phyloP scores from a whole-genome alignment of 92 coral and sea anemone species.

The Metridium senile region DNA sequence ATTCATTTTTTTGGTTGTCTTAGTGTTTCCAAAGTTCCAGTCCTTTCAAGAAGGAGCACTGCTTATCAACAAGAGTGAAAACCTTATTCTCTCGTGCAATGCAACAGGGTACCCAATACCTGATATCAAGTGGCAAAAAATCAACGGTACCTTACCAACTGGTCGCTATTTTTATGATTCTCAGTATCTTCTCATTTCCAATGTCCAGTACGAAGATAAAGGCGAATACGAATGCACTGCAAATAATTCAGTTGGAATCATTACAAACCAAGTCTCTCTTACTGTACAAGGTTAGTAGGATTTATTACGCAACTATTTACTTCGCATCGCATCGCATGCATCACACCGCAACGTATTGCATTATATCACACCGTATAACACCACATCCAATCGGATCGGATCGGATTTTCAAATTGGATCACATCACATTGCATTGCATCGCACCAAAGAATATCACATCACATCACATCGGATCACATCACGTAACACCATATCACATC shows the following conservation, averaged over 20 bases:
- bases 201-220: constrained; percentile 31
- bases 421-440: too few relatives aligned
- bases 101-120: constrained; percentile 25
- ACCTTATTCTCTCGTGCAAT: constrained; percentile 17
- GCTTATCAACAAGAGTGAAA: constrained; percentile 13
- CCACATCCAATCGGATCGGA: too few relatives aligned
- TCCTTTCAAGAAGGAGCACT: constrained; percentile 10
- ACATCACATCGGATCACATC: too few relatives aligned
- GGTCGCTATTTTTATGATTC: constrained; percentile 15
- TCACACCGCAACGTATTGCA: too few relatives aligned
- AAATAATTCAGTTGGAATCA: constrained; percentile 20
- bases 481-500: too few relatives aligned
- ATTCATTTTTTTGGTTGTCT: too few relatives aligned
- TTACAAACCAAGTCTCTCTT: background rate
- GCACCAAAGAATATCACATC: too few relatives aligned
- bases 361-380: too few relatives aligned
- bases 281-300: constrained; percentile 25
- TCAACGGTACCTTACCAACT: constrained; percentile 10
- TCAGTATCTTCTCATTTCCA: background rate
- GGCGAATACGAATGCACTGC: constrained; percentile 37
- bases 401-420: too few relatives aligned
- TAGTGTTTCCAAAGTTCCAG: constrained; percentile 18
- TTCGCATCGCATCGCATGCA: too few relatives aligned
- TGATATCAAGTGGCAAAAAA: constrained; percentile 15
- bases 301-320: too few relatives aligned